Base-by-base conservation (phyloP, 2,797 vertebrate genomes). In the Halcyon chelicuti region DNA sequence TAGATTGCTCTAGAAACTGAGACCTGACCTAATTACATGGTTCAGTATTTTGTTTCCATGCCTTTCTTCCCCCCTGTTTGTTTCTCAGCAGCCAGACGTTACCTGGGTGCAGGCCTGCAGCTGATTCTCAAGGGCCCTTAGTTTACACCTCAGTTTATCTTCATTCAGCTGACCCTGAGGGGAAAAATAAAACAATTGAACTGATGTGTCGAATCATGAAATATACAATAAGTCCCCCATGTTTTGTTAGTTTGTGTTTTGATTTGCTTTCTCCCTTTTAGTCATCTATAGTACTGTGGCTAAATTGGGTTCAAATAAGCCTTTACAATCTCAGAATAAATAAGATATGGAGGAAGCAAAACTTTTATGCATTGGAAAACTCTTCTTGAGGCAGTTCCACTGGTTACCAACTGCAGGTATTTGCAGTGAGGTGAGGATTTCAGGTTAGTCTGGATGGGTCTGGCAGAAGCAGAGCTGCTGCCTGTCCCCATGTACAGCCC, bases 71-170 rank as follows among this genome's bases (percentile, higher is more conserved):
- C 9, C 26, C 2, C 0, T 25, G 15, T 26, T 76, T 29, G 44
- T n/a, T 71, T 52, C 57, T 20, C 28, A 12, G 71, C 23, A 37
- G 16, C 60, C 20, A 14, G 55, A 67, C 14, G 3, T 98, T 98
- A 99, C 99, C 99, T 99, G 99, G 74, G 98, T 98, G 81, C 98
- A 99, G 93, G 98, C 95, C 89, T 99, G 98, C 94, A 99, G 98
- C 97, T 99, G 99, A 23, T 98, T 98, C 97, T 99, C 99, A 70
- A 99, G 98, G 51, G 98, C 97, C 88, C 97, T 98, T 65, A 99
- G 98, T 97, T 99, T 98, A 91, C 98, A 98, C 97, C 98, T 99
- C 91, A 99, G 95, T 95, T 98, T 98, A 78, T 99, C 99, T 97
- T 99, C 99, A 7, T 98, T 99, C 94, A 99, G 98, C 94, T 98